Evolutionary conservation across 2,888 invertebrate species (phyloP).

Genomic region (Blastobasis adustella): DNA sequence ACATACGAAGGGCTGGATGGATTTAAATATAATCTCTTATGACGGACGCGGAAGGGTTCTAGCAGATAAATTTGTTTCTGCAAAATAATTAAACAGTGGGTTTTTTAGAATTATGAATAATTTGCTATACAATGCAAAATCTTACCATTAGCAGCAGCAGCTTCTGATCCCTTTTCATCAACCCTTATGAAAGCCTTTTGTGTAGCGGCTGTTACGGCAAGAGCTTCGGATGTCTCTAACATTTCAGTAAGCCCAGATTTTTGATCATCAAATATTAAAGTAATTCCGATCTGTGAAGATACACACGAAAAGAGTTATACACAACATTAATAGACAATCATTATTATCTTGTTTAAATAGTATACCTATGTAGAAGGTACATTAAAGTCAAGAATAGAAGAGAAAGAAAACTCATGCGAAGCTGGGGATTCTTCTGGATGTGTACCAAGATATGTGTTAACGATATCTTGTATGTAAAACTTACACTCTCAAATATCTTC

Average conservation of each 20-base stretch:
- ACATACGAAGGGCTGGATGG: constrained; percentile 5
- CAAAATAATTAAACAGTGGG: neutral
- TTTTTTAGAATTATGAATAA: neutral
- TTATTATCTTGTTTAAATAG: neutral
- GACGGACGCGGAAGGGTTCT: too few relatives aligned
- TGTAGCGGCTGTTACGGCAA: constrained; percentile 18
- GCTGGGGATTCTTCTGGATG: too few relatives aligned
- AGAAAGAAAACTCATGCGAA: neutral
- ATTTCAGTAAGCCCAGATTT: constrained; percentile 19
- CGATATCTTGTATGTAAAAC: too few relatives aligned
- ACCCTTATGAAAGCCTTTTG: constrained; percentile 29
- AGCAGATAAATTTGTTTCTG: too few relatives aligned
- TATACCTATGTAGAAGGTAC: neutral
- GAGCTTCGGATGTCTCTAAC: constrained; percentile 11
- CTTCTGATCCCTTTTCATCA: constrained; percentile 44
- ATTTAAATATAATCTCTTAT: constrained; percentile 1
- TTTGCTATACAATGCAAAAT: neutral
- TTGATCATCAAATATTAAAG: constrained; percentile 15
- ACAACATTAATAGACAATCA: neutral
- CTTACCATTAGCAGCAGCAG: constrained; percentile 46
- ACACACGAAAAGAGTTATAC: neutral
- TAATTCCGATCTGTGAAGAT: constrained; percentile 17
- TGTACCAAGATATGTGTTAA: too few relatives aligned
- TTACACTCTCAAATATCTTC: constrained; percentile 16
- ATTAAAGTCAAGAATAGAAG: neutral